Conservation (phyloP, 2,888 invertebrate genomes). For the Synanthedon myopaeformis region DNA sequence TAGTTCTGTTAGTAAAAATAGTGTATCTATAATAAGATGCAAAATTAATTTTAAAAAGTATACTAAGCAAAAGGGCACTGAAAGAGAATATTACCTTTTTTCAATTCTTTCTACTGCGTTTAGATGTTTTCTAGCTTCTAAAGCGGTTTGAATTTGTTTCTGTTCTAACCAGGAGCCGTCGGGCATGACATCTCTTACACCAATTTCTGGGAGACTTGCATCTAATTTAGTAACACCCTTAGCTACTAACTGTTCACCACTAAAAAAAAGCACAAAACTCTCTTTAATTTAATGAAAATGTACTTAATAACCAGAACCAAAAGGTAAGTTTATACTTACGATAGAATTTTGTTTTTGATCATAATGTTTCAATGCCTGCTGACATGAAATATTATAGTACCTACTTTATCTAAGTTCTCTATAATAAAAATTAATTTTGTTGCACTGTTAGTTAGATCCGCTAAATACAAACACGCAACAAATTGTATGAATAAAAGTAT, state of each 20-base stretch:
- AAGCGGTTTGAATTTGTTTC: conserved; percentile 68
- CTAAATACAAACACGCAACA: too few species aligned
- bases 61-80: neutral
- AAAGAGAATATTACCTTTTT: conserved; percentile 40
- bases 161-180: conserved; percentile 71
- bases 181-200: conserved; percentile 65
- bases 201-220: conserved; percentile 59
- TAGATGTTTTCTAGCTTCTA: conserved; percentile 63
- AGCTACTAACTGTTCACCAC: conserved; percentile 44
- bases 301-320: neutral
- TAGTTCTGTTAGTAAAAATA: neutral
- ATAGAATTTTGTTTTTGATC: conserved; percentile 24
- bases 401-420: too few species aligned
- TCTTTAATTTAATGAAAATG: neutral
- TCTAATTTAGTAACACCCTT: conserved; percentile 52
- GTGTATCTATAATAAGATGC: neutral
- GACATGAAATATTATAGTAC: too few species aligned
- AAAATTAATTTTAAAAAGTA: neutral
- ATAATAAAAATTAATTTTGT: too few species aligned
- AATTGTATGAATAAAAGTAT: too few species aligned
- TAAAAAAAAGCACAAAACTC: conserved; percentile 16
- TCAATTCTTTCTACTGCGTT: conserved; percentile 70
- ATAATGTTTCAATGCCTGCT: conserved; percentile 8
- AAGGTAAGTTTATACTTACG: conserved; percentile 24
- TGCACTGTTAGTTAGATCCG: too few species aligned